Base-by-base conservation (phyloP, 37 sponge, comb jelly and placozoan genomes). In the Oscarella lobularis region DNA sequence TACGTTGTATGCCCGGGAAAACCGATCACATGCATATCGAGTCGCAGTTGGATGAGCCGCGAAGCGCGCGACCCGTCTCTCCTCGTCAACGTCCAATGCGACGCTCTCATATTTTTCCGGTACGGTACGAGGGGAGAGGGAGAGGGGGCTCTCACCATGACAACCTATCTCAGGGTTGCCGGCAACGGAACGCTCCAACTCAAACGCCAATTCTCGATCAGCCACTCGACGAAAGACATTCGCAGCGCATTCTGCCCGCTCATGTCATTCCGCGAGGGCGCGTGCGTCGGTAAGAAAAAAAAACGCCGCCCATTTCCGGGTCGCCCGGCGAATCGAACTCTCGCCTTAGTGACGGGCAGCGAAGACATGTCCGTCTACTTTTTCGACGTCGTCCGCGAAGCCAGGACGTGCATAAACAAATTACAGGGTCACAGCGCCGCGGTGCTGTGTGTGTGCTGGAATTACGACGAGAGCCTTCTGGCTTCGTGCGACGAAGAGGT, bases 381-480 rank as follows among this genome's bases (percentile, higher is more conserved):
- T 82, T 92, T 78, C 77, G 87, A 92, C 66, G 82, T 89, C 31
- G 93, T 86, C 67, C 85, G 68, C 39, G 89, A 84, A 6, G 48
- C 73, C 3, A 37, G 75, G 31, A 5, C 75, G 6, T 35, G 6
- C 4, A 87, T 92, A 60, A 92, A 92, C 78, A 74, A 75, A 67
- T 75, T 92, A 29, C 86, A 88, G 37, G 93, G 93, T 27, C 90
- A 92, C 82, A 83, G 87, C 30, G 81, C 69, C 66, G 90, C 93
- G 34, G 86, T 89, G 33, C 82, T 89, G 31, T 82, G 41, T 71
- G 84, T 92, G 31, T 80, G 78, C 74, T 92, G 91, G 91, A 77
- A 83, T n/a, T 92, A 92, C 35, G 91, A 92, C 67, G 93, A 92
- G 90, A 86, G 87, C 77, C 35, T 92, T n/a, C 78, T 92, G 41